Evolutionary conservation across 2,113 vertebrate genomes (phyloP).

Genomic region (Cyphomyrus plagiostoma): DNA sequence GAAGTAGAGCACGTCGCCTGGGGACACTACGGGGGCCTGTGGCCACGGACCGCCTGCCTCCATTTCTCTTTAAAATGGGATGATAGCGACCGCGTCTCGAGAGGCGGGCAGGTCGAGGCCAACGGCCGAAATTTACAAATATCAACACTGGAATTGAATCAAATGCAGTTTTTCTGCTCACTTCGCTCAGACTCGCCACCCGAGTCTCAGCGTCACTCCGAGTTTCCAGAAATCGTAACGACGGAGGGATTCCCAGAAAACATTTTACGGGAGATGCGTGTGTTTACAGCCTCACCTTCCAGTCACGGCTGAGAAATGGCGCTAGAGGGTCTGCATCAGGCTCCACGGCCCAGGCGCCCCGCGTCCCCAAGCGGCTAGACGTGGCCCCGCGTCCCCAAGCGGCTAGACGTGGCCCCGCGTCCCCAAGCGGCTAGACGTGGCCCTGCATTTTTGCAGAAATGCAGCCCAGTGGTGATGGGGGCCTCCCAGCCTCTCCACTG

Average conservation of each 20-base stretch:
- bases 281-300: background rate
- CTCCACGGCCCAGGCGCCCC: background rate
- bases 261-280: background rate
- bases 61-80: slow-evolving; percentile 64
- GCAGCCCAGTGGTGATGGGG: background rate
- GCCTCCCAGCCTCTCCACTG: background rate
- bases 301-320: background rate
- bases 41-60: slow-evolving; percentile 39
- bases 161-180: background rate
- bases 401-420: background rate
- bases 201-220: background rate
- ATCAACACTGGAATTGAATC: background rate
- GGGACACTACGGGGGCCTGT: slow-evolving; percentile 58
- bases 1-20: slow-evolving; percentile 52
- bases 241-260: background rate
- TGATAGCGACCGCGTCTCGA: slow-evolving; percentile 46
- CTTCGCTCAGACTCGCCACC: background rate
- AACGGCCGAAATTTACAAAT: background rate
- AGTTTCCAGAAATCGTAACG: background rate
- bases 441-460: background rate
- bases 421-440: background rate
- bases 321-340: background rate
- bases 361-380: background rate
- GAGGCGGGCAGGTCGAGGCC: slow-evolving; percentile 30
- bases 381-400: background rate